Base-by-base conservation (phyloP, 2,797 vertebrate species). In the Naso thynnoides region DNA sequence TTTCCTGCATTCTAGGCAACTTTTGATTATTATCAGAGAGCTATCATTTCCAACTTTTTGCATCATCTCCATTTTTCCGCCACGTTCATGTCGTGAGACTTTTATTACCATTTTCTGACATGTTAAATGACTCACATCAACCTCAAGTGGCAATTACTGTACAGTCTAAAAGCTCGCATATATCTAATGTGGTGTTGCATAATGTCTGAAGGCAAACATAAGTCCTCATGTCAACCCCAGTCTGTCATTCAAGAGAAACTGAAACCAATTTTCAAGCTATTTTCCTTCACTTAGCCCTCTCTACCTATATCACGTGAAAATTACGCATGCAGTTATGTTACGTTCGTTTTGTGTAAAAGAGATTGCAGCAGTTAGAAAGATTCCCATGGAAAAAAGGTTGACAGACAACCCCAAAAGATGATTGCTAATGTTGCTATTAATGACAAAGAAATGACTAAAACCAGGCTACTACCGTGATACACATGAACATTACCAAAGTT, bases 131-230 rank as follows among this genome's bases (percentile, higher is more conserved):
- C 48, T 29, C 55, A 14, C 5, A 8, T 26, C 52, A 62, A 29
- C 27, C 38, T 21, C 13, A 48, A 60, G 57, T 53, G 53, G 66
- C 64, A 33, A 77, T 85, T 76, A 76, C 24, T 0, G 13, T 27
- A 16, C 56, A 44, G 23, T 56, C 55, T 52, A 39, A 33, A 61
- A 60, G 54, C 70, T 58, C 33, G 41, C 16, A 67, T 56, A 23
- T 8, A 31, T 72, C 54, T 23, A 45, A 54, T 3, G 8, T 8
- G 18, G 18, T 18, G 56, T 29, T 33, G 19, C 44, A 61, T 70
- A 6, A 41, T 33, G 39, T 61, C 69, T 50, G 27, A 62, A 36
- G 56, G 67, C 36, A 63, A 70, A 61, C 15, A 36, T n/a, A 11
- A 66, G 38, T 3, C 42, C 41, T 48, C 24, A 3, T 14, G 33